Percentiles rank a stretch among this genome's conserved stretches.
These are phyloP conservation scores for Solenodon paradoxus DNA, from an alignment of 2,113 vertebrate genomes.

Conservation along the genomic window DNA sequence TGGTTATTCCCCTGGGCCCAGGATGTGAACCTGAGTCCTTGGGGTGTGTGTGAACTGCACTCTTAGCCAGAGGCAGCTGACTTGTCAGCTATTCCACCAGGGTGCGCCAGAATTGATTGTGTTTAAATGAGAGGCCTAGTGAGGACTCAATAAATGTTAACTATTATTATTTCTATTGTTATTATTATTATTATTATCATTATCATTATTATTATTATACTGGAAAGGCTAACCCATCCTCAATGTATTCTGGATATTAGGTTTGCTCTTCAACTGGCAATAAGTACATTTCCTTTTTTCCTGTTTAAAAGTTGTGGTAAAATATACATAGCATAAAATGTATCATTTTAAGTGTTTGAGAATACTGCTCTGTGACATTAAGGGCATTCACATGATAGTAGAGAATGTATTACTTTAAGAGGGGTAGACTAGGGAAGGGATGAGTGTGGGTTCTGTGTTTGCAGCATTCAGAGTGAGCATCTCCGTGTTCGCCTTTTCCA, in stretches of 20 bases:
- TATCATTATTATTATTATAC: not conserved
- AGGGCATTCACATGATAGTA: not conserved
- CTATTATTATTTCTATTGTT: not conserved
- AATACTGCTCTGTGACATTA: not conserved
- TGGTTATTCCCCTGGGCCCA: too few relatives aligned
- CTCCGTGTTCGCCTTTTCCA: not conserved
- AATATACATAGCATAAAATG: not conserved
- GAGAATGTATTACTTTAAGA: not conserved
- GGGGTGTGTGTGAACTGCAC: too few relatives aligned
- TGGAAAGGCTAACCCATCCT: not conserved
- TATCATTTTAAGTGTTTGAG: not conserved
- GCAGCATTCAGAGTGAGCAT: not conserved
- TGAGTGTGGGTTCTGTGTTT: not conserved
- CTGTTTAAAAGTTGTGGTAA: not conserved
- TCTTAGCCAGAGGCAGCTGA: too few relatives aligned
- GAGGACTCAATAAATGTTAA: not conserved
- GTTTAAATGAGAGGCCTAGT: not conserved
- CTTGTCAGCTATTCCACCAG: too few relatives aligned
- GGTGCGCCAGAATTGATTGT: not conserved
- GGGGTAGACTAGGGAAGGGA: not conserved
- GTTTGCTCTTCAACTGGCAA: not conserved
- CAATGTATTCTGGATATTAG: too few relatives aligned
- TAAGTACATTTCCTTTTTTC: not conserved
- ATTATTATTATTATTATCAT: not conserved
- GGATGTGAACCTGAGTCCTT: too few relatives aligned